Evolutionary conservation across 1,140 invertebrate species (phyloP).

Genomic region (Phymorhynchus buccinoides): DNA sequence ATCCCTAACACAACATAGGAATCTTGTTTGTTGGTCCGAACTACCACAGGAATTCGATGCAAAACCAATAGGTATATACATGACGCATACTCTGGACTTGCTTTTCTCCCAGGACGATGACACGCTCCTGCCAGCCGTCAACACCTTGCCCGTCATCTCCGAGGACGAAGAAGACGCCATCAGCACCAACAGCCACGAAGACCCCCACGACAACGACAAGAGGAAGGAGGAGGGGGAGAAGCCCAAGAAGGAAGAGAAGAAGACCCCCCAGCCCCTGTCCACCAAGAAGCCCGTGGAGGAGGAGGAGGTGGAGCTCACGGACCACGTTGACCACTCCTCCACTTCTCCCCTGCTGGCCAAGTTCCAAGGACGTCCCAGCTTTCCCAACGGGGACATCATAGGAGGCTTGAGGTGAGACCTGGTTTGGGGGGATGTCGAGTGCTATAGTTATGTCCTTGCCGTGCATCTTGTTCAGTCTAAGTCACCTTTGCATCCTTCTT

Average conservation of each 20-base stretch:
- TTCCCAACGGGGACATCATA: conserved; percentile 52
- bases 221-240: not conserved
- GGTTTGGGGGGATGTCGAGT: not conserved
- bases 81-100: too few relatives aligned
- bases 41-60: too few relatives aligned
- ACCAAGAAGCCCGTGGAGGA: conserved; percentile 36
- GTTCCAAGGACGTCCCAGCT: conserved; percentile 26
- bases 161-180: conserved; percentile 63
- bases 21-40: too few relatives aligned
- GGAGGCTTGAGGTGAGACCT: conserved; percentile 36
- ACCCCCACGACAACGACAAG: conserved; percentile 41
- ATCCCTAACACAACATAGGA: too few relatives aligned
- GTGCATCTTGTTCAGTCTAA: not conserved
- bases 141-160: conserved; percentile 66
- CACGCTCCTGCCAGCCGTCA: conserved; percentile 48
- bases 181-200: conserved; percentile 47
- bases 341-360: conserved; percentile 43
- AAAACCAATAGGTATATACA: too few relatives aligned
- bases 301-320: conserved; percentile 49
- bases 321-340: conserved; percentile 41
- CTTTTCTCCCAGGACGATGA: conserved; percentile 50
- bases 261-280: not conserved
- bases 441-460: not conserved
- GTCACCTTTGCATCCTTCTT: not conserved
- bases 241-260: not conserved